Percentiles rank a stretch among this genome's conserved stretches.
Evolutionary conservation across 2,888 invertebrate species (phyloP).

Genomic region (Esperia sulphurella): DNA sequence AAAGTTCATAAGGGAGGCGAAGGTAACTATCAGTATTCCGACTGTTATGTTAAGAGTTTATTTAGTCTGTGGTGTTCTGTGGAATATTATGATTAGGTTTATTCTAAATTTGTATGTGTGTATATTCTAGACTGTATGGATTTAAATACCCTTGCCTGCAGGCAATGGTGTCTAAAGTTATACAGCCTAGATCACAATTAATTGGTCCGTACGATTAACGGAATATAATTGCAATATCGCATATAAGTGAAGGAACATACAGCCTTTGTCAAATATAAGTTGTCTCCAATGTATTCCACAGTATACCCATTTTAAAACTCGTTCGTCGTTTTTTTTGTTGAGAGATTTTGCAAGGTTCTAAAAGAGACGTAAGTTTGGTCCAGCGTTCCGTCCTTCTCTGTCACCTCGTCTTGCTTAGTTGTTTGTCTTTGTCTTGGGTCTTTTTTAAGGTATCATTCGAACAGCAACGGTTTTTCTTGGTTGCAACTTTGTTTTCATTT

Average conservation of each 20-base stretch:
- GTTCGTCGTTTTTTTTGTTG: conserved; percentile 16
- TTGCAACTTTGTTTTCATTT: conserved; percentile 8
- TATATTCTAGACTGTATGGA: too few relatives aligned
- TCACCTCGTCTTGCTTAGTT: conserved; percentile 29
- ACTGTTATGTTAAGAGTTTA: neutral
- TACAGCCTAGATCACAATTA: too few relatives aligned
- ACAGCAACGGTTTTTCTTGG: conserved; percentile 4
- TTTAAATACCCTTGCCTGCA: too few relatives aligned
- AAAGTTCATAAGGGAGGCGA: conserved; percentile 96
- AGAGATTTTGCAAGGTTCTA: conserved; percentile 51
- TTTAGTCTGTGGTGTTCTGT: conserved; percentile 35
- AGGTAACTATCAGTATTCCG: conserved; percentile 84
- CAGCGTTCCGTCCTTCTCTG: conserved; percentile 53
- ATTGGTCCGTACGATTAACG: too few relatives aligned
- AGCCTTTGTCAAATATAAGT: too few relatives aligned
- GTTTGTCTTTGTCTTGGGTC: conserved; percentile 35
- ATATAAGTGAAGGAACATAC: too few relatives aligned
- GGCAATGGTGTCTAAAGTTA: too few relatives aligned
- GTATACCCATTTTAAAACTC: neutral
- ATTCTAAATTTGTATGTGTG: neutral
- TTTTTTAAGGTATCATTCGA: conserved; percentile 28
- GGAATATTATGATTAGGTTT: conserved; percentile 14
- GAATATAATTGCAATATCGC: too few relatives aligned
- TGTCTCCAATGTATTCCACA: conserved; percentile 1
- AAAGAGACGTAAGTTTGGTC: conserved; percentile 40